A percentile compares a stretch with the other conserved stretches of the same genome.
These are phyloP conservation scores for Drosophila littoralis DNA, from an alignment of 1,140 invertebrate genomes.

Conservation along the genomic window DNA sequence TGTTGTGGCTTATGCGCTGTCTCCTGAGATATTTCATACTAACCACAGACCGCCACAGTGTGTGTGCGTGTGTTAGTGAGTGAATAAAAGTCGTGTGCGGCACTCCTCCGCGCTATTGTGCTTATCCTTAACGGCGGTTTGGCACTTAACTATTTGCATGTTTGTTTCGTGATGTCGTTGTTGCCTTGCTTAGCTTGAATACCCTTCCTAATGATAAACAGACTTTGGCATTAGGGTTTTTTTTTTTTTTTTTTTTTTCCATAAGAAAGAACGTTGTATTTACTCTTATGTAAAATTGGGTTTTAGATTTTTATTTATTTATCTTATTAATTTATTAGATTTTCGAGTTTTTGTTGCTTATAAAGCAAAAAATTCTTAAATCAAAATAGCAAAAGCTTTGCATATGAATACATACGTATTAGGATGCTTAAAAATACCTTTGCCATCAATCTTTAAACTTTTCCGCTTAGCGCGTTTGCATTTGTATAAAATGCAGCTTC, in stretches of 20 bases:
- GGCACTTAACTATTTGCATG: constrained; percentile 79
- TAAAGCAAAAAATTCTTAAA: too few relatives aligned
- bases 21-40: constrained; percentile 70
- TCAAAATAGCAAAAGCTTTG: too few relatives aligned
- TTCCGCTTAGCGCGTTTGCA: too few relatives aligned
- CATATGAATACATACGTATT: too few relatives aligned
- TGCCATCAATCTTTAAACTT: too few relatives aligned
- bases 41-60: constrained; percentile 22
- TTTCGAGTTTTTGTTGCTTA: too few relatives aligned
- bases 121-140: constrained; percentile 75
- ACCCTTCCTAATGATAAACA: background rate
- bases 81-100: constrained; percentile 35
- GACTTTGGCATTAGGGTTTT: background rate
- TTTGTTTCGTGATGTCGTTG: constrained; percentile 50
- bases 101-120: constrained; percentile 66
- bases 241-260: background rate
- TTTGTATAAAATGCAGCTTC: too few relatives aligned
- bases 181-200: constrained; percentile 35
- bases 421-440: too few relatives aligned
- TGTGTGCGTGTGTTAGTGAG: constrained; percentile 27
- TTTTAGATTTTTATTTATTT: background rate
- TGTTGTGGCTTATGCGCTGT: constrained; percentile 62
- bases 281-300: too few relatives aligned
- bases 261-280: too few relatives aligned
- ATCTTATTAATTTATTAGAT: background rate